These are phyloP conservation scores for Calameuta filiformis DNA, from an alignment of 2,888 invertebrate genomes.

Conservation along the genomic window DNA sequence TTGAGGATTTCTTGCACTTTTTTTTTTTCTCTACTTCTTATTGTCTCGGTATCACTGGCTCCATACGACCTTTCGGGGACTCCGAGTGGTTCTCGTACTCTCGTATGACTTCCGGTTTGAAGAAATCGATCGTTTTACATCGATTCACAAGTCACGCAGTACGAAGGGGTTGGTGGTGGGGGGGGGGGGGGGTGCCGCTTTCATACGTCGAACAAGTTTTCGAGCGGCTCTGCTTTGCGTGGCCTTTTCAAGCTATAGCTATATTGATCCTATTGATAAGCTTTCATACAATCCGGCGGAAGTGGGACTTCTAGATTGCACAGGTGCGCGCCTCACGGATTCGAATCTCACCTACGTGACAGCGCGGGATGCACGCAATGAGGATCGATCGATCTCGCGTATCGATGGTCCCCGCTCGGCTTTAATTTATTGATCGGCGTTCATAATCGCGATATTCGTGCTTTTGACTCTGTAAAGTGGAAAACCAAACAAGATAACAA, in stretches of 20 bases:
- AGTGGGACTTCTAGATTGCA: background rate
- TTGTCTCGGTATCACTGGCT: background rate
- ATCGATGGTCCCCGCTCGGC: background rate
- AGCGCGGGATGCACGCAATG: background rate
- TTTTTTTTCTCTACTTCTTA: background rate
- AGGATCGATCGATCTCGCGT: background rate
- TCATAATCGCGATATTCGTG: background rate
- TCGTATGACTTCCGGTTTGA: background rate
- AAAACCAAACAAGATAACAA: background rate
- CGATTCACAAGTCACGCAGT: background rate
- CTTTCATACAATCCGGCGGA: background rate
- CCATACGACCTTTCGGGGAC: no score
- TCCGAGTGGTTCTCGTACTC: background rate
- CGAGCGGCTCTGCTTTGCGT: background rate
- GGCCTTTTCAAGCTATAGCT: background rate
- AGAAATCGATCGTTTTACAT: background rate
- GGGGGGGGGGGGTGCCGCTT: background rate
- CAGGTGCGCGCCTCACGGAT: background rate
- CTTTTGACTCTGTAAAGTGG: no score
- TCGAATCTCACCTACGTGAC: background rate
- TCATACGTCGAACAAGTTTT: background rate
- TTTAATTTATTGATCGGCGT: background rate
- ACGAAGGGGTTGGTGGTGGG: no score
- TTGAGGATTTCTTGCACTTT: background rate
- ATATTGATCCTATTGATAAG: background rate